Evolutionary conservation across 2,113 vertebrate species (phyloP).

Genomic region (Solea solea): DNA sequence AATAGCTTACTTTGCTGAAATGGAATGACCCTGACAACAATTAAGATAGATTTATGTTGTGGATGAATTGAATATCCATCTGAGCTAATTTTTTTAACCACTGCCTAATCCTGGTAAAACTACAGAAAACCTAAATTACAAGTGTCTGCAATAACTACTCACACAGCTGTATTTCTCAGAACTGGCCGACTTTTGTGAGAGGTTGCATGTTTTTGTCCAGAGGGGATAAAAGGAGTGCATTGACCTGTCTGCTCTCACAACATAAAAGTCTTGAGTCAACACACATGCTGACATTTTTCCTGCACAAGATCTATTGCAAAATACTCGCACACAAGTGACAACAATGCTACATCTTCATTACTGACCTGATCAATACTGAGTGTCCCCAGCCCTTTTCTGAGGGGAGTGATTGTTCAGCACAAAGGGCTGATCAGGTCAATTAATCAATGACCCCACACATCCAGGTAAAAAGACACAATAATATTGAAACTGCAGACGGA

Average conservation of each 20-base stretch:
- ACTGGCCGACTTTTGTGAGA: background rate
- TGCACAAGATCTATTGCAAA: background rate
- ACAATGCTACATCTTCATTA: slow-evolving; percentile 72
- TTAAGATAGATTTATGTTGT: slow-evolving; percentile 14
- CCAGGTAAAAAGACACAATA: slow-evolving; percentile 40
- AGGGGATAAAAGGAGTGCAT: slow-evolving; percentile 16
- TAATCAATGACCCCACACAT: slow-evolving; percentile 49
- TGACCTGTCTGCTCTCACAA: slow-evolving; percentile 36
- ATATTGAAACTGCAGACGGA: slow-evolving; percentile 45
- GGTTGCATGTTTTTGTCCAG: slow-evolving; percentile 17
- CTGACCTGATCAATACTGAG: slow-evolving; percentile 43
- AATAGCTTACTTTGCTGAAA: slow-evolving; percentile 1
- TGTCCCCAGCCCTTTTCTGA: slow-evolving; percentile 43
- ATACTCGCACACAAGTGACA: slow-evolving; percentile 24
- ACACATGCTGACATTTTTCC: background rate
- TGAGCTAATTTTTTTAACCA: background rate
- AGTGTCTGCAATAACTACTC: background rate
- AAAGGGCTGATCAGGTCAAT: slow-evolving; percentile 51
- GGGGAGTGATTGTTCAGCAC: slow-evolving; percentile 60
- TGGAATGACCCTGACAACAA: slow-evolving; percentile 10
- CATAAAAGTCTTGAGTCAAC: background rate
- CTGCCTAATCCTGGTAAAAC: background rate
- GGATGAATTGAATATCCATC: background rate
- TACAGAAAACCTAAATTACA: background rate
- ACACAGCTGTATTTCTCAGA: background rate